Percentiles rank a stretch among this genome's conserved stretches.
phyloP scores from a whole-genome alignment of 2,797 vertebrate genomes.

The Pitangus sulphuratus region DNA sequence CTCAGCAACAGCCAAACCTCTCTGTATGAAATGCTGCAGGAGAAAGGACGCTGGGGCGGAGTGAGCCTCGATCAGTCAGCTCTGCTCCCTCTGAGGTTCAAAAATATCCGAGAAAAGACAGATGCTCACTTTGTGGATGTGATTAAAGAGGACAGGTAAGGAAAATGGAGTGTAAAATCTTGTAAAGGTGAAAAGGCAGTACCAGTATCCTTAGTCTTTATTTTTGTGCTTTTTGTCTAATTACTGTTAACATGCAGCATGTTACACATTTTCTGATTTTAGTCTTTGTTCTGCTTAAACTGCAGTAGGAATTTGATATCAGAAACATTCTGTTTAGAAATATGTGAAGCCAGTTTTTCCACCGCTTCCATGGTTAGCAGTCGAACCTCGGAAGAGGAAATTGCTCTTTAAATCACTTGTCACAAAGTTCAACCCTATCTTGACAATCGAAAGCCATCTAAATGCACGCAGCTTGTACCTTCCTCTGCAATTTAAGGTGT shows the following conservation, averaged over 20 bases:
- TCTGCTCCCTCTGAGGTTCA: conserved; percentile 90
- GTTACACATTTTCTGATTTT: neutral
- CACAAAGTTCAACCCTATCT: neutral
- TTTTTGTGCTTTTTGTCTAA: neutral
- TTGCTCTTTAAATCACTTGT: neutral
- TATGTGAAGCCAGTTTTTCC: neutral
- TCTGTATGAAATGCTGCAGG: conserved; percentile 92
- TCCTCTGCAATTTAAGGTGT: neutral
- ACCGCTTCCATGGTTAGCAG: neutral
- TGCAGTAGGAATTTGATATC: neutral
- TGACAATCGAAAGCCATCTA: neutral
- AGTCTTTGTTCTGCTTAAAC: neutral
- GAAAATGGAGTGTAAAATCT: neutral
- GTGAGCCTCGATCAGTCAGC: conserved; percentile 91
- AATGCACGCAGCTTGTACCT: neutral
- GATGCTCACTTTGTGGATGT: conserved; percentile 97
- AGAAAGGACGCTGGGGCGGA: conserved; percentile 87
- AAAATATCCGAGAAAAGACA: conserved; percentile 93
- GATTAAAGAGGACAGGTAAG: conserved; percentile 96
- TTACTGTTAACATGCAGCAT: neutral
- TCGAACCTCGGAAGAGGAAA: accelerated
- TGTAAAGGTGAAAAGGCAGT: neutral
- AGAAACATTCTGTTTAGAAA: neutral
- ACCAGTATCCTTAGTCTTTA: neutral
- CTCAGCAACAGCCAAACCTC: conserved; percentile 92